A percentile compares a stretch with the other conserved stretches of the same genome.
These are phyloP conservation scores for Scaptomyza polygonia DNA, from an alignment of 2,888 invertebrate genomes.

Conservation along the genomic window DNA sequence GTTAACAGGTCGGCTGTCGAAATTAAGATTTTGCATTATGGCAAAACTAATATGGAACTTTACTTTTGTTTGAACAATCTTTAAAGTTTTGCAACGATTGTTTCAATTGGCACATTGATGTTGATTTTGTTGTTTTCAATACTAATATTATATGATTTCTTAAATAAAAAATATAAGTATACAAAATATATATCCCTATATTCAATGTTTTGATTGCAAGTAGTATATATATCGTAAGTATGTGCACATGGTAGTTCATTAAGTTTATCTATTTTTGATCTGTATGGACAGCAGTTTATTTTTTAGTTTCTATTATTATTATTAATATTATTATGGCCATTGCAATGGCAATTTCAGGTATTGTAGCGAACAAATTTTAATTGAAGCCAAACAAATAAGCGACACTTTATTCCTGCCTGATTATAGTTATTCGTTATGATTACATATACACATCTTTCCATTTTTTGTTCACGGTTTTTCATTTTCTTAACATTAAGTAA, in stretches of 20 bases:
- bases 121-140: constrained; percentile 19
- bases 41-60: constrained; percentile 63
- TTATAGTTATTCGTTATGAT: constrained; percentile 35
- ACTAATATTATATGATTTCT: constrained; percentile 64
- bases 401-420: constrained; percentile 26
- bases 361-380: constrained; percentile 68
- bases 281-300: constrained; percentile 42
- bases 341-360: constrained; percentile 66
- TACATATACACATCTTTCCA: constrained; percentile 24
- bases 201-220: constrained; percentile 49
- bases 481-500: constrained; percentile 33
- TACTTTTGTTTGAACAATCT: constrained; percentile 42
- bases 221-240: constrained; percentile 8
- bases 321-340: constrained; percentile 40
- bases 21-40: constrained; percentile 54
- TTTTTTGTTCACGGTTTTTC: constrained; percentile 19
- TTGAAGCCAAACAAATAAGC: constrained; percentile 57
- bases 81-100: constrained; percentile 53
- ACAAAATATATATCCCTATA: constrained; percentile 66
- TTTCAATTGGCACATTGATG: constrained; percentile 61
- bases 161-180: constrained; percentile 76
- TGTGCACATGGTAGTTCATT: neutral
- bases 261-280: constrained; percentile 5
- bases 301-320: neutral
- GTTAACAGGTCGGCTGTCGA: constrained; percentile 65